Evolutionary conservation across 2,113 vertebrate species (phyloP), one percentile per base, ranked within the genome.

Genomic region (Bombycilla garrulus): DNA sequence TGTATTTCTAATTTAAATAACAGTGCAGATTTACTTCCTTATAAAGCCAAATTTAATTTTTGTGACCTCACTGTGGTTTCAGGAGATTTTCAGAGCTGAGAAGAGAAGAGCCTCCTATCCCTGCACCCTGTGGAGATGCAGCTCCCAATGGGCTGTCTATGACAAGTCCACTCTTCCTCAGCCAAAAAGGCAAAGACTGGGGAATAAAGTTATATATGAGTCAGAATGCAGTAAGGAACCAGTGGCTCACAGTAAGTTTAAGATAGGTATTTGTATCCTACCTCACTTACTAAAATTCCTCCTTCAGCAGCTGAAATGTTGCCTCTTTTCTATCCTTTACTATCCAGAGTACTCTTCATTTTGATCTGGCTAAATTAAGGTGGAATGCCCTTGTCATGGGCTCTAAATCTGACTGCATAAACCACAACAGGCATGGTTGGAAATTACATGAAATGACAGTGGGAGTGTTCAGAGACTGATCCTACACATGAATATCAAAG

Each of bases 1-100:
- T 81, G 23, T 12, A n/a, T 83, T 86, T 93, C 25, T 62, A 35
- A 85, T 73, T 85, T 50, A 58, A 81, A 81, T 69, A 73, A 35
- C 33, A 53, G 21, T 33, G 54, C 13, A 73, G 42, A 42, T 70
- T 56, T 76, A 51, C 61, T 74, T 88, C 28, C 60, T 78, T 81
- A 40, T 22, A 86, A 62, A 86, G 42, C 4, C 60, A 66, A 62
- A 61, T 31, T 47, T 80, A 57, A 90, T 58, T 85, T 80, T 24
- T 12, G 20, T 70, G 64, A 45, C 36, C 45, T 83, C 67, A 56
- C 22, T 86, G 44, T 71, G 40, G 50, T 58, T 47, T 24, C 29
- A 48, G 53, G 36, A 40, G 62, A 67, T 51, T 93, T 89, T 89
- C 54, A 20, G 62, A 82, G 31, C 66, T 56, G 22, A 88, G 66